phyloP scores from a whole-genome alignment of 2,113 vertebrate genomes.

The Cichladusa arquata region DNA sequence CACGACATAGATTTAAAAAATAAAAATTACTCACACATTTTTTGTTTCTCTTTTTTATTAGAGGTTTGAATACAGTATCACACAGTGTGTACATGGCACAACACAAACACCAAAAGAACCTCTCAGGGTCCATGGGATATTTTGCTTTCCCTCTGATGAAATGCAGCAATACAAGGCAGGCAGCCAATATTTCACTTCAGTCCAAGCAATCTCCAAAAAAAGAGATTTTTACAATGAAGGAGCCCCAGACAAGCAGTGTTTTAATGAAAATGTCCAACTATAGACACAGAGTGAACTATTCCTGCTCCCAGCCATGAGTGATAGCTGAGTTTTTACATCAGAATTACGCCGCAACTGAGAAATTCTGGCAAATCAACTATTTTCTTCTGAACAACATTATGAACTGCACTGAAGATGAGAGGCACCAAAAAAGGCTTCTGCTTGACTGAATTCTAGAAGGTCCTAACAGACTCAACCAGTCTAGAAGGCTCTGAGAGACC shows the following conservation, averaged over 20 bases:
- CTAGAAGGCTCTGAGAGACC: background rate
- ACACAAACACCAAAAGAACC: conserved; percentile 8
- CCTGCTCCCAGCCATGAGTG: conserved; percentile 13
- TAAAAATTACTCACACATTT: background rate
- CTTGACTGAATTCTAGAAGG: background rate
- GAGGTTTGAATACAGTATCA: conserved; percentile 30
- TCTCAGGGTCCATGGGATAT: background rate
- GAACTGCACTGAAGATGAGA: background rate
- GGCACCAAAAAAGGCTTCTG: background rate
- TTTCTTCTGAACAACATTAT: background rate
- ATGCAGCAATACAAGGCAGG: conserved; percentile 6
- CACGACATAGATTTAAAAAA: background rate
- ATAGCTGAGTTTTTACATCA: background rate
- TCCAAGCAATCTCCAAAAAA: conserved; percentile 21
- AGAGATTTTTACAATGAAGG: background rate
- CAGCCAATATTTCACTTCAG: background rate
- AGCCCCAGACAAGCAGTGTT: background rate
- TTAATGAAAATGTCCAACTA: background rate
- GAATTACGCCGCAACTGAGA: background rate
- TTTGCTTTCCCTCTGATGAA: conserved; percentile 3
- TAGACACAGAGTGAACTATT: background rate
- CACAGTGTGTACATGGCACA: background rate
- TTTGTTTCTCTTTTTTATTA: conserved; percentile 45
- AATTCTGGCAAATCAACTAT: conserved; percentile 1
- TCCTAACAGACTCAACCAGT: background rate